A percentile compares a stretch with the other conserved stretches of the same genome.
Evolutionary conservation across 2,797 vertebrate species (phyloP).

Genomic region (Lagodon rhomboides): DNA sequence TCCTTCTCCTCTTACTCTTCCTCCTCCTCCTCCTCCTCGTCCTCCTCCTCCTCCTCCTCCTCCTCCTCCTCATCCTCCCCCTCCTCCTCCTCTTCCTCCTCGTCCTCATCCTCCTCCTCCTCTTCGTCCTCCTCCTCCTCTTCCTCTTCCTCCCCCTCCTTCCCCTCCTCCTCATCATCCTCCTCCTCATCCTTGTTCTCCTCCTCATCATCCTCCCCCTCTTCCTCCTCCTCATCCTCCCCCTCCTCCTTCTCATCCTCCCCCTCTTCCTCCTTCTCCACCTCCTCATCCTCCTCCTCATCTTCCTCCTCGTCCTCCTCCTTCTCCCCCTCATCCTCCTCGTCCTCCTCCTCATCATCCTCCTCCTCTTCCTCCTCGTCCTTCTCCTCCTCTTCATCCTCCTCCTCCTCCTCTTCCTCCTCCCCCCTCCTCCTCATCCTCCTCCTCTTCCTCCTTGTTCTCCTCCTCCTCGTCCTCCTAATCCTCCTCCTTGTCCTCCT

Average conservation of each 20-base stretch:
- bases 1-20: conserved; percentile 20
- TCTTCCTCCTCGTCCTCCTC: too few relatives aligned
- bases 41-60: background rate
- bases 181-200: conserved; percentile 2
- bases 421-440: too few relatives aligned
- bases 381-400: conserved; percentile 38
- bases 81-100: too few relatives aligned
- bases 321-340: background rate
- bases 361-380: background rate
- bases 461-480: background rate
- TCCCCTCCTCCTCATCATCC: background rate
- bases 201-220: background rate
- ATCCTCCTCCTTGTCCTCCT: background rate
- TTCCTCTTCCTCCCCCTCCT: conserved; percentile 35
- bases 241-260: background rate
- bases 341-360: background rate
- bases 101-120: background rate
- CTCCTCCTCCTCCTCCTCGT: too few relatives aligned
- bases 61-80: conserved; percentile 21
- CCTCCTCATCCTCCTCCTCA: background rate
- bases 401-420: conserved; percentile 22
- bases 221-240: background rate
- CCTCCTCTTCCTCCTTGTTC: background rate
- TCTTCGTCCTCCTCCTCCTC: conserved; percentile 1
- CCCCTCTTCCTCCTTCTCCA: background rate